Conservation (phyloP, 2,888 invertebrate genomes). For the Drosophila meridiana region DNA sequence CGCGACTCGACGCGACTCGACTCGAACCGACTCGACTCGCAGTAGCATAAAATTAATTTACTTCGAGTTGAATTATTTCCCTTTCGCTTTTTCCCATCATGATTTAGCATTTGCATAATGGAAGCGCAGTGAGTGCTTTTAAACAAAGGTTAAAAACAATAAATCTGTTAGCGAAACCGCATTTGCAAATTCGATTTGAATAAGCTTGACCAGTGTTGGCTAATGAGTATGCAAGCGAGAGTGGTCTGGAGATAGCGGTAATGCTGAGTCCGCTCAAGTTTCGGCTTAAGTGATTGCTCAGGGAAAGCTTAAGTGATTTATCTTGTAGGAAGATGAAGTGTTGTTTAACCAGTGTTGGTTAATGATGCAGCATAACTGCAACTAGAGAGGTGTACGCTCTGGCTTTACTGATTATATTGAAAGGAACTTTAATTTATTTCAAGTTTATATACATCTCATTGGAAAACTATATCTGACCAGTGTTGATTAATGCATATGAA, state of each 20-base stretch:
- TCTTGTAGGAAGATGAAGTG: not conserved
- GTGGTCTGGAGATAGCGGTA: rapidly evolving
- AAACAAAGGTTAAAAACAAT: conserved; percentile 10
- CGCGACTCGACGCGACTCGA: not conserved
- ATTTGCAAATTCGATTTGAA: conserved; percentile 1
- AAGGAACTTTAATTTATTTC: not conserved
- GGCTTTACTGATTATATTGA: not conserved
- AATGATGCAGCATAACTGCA: not conserved
- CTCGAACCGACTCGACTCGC: conserved; percentile 19
- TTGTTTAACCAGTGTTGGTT: not conserved
- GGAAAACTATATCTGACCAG: not conserved
- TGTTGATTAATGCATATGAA: not conserved
- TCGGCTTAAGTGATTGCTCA: not conserved
- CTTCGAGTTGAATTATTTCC: not conserved
- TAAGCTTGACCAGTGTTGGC: conserved; percentile 3
- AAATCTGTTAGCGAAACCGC: conserved; percentile 5
- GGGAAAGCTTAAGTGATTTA: not conserved
- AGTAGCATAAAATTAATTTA: conserved; percentile 38
- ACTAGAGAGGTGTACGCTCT: not conserved
- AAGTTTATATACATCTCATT: not conserved
- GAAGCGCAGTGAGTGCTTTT: not conserved
- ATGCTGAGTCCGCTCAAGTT: not conserved
- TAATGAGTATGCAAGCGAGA: not conserved
- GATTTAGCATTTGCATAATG: conserved; percentile 10
- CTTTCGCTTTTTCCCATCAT: not conserved